Conservation (phyloP, 1,140 invertebrate species). For the Bombyx mori region DNA sequence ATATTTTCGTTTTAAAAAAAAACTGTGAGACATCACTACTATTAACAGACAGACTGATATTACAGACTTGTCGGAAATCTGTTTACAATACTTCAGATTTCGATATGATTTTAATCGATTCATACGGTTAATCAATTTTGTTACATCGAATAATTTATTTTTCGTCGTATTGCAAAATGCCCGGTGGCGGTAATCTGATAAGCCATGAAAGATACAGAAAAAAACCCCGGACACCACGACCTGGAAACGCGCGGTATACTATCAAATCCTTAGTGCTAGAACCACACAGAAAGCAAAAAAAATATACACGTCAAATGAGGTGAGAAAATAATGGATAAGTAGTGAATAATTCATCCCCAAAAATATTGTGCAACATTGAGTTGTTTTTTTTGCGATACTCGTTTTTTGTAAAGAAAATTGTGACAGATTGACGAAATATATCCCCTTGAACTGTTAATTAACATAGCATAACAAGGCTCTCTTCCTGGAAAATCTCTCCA, state of each 20-base stretch:
- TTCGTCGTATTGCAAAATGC: constrained; percentile 31
- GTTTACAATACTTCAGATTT: too few relatives aligned
- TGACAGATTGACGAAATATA: neutral
- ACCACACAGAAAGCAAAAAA: constrained; percentile 19
- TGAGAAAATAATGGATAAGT: constrained; percentile 14
- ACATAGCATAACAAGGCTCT: neutral
- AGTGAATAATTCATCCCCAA: neutral
- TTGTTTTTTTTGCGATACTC: neutral
- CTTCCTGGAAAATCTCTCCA: too few relatives aligned
- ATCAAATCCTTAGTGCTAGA: constrained; percentile 38
- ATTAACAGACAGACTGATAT: too few relatives aligned
- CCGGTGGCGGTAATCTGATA: constrained; percentile 41
- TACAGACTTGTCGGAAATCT: too few relatives aligned
- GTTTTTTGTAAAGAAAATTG: neutral
- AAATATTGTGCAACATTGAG: neutral
- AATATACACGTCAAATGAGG: constrained; percentile 27
- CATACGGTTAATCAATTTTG: constrained; percentile 7
- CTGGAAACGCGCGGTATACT: constrained; percentile 51
- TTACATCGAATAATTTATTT: constrained; percentile 16
- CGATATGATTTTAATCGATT: too few relatives aligned
- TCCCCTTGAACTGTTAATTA: neutral
- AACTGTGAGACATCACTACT: too few relatives aligned
- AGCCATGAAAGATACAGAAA: constrained; percentile 39
- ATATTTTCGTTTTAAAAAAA: too few relatives aligned
- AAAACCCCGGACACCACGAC: constrained; percentile 30